Evolutionary conservation across 2,888 invertebrate genomes (phyloP).

Genomic region (Lagria hirta): DNA sequence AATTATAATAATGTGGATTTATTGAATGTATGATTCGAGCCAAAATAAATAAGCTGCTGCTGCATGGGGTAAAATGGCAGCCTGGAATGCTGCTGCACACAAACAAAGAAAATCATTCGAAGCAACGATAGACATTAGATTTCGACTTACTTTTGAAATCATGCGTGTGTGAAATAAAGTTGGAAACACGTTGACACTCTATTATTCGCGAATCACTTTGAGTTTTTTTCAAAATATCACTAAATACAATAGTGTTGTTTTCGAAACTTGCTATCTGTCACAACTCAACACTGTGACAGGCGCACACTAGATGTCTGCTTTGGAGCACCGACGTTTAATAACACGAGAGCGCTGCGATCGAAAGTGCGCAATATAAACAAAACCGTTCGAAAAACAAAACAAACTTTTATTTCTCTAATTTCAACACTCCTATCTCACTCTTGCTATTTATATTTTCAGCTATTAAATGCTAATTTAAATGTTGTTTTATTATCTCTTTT

Average conservation of each 20-base stretch:
- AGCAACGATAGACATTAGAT: conserved; percentile 16
- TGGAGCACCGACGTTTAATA: conserved; percentile 54
- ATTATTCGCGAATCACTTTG: conserved; percentile 41
- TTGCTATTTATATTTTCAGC: too few relatives aligned
- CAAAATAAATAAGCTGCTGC: conserved; percentile 33
- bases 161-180: conserved; percentile 39
- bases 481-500: too few relatives aligned
- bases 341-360: conserved; percentile 55
- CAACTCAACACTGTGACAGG: conserved; percentile 21
- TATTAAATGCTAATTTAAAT: too few relatives aligned
- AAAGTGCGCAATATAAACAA: conserved; percentile 26
- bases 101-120: conserved; percentile 27
- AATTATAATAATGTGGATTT: too few relatives aligned
- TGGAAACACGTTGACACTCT: conserved; percentile 35
- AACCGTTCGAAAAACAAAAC: conserved; percentile 8
- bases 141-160: conserved; percentile 43
- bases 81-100: conserved; percentile 36
- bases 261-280: conserved; percentile 41
- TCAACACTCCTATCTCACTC: too few relatives aligned
- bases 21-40: conserved; percentile 8
- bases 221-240: conserved; percentile 36
- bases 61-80: conserved; percentile 47
- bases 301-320: conserved; percentile 54
- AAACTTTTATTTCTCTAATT: conserved; percentile 17
- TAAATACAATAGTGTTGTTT: conserved; percentile 39